Conservation (phyloP, 2,888 invertebrate genomes). For the Clepsis dumicolana region DNA sequence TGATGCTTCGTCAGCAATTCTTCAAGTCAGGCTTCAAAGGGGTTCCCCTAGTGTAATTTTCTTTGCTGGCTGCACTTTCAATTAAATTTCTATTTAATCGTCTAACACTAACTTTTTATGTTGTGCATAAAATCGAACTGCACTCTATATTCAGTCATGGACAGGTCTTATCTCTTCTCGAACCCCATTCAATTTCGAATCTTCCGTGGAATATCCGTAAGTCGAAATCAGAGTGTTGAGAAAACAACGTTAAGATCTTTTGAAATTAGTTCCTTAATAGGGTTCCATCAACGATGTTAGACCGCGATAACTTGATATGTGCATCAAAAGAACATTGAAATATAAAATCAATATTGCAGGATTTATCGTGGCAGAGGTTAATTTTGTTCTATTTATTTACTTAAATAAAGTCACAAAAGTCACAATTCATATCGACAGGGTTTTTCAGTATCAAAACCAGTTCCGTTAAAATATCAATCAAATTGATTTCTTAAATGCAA, state of each 20-base stretch:
- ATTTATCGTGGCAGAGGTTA: not conserved
- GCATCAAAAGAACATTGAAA: slow-evolving; percentile 10
- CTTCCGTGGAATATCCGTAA: not conserved
- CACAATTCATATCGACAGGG: too few relatives aligned
- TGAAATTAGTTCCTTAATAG: not conserved
- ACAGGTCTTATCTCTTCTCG: not conserved
- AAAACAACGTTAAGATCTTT: not conserved
- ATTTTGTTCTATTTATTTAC: not conserved
- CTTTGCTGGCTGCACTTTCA: slow-evolving; percentile 40
- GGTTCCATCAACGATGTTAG: slow-evolving; percentile 50
- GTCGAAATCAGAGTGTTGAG: not conserved
- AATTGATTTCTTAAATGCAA: too few relatives aligned
- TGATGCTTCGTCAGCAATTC: not conserved
- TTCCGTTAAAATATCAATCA: too few relatives aligned
- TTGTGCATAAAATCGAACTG: slow-evolving; percentile 42
- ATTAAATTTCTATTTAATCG: slow-evolving; percentile 42
- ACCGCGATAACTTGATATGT: slow-evolving; percentile 29
- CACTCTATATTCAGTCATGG: slow-evolving; percentile 41
- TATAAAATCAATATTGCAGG: slow-evolving; percentile 8
- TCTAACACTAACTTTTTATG: slow-evolving; percentile 27
- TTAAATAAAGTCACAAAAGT: too few relatives aligned
- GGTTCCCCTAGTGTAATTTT: slow-evolving; percentile 28
- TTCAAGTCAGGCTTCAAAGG: slow-evolving; percentile 12
- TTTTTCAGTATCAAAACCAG: too few relatives aligned
- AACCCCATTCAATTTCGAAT: not conserved